Evolutionary conservation across 2,797 vertebrate species (phyloP), one percentile per base, ranked within the genome.

Genomic region (Tenualosa ilisha): DNA sequence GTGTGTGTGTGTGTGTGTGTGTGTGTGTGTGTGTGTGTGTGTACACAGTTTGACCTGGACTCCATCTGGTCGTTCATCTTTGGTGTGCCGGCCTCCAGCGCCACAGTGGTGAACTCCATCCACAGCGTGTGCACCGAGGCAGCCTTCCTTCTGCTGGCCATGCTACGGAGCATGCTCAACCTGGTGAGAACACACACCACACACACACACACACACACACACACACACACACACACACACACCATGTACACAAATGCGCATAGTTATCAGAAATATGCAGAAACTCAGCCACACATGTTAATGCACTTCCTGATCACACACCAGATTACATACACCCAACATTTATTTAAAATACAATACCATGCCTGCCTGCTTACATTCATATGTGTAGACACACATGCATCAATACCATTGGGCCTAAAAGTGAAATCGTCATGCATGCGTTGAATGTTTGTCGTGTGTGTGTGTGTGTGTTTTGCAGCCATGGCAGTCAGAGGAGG

Each of bases 401-500:
- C 53, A 15, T 15, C 53, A 54, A 15, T 15, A 17, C 12, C 53
- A 54, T 3, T 54, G 3, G 53, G 11, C 15, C 3, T 54, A 13
- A 13, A 54, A 54, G 53, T 50, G 49, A 20, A 5, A 26, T 68
- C 1, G 9, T 31, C 3, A 37, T 68, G 26, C 51, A n/a, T 37
- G 15, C 6, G 22, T 17, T n/a, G 20, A 17, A 49, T 72, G 46
- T 3, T n/a, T 85, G 75, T 65, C 6, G 31, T n/a, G 20, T 7
- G 31, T n/a, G 20, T 85, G n/a, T 86, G 15, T 68, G 43, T 85
- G 68, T 86, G 24, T 86, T 22, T 87, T 75, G 0, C 89, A 99
- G 98, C 98, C 98, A 0, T 99, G 98, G 98, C 98, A 99, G 91
- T 99, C 98, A 0, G 98, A 99, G 92, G 98, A 99, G 89, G 98